Percentiles rank a stretch among this genome's conserved stretches.
Evolutionary conservation across 1,140 invertebrate genomes (phyloP).

Genomic region (Cotesia typhae): DNA sequence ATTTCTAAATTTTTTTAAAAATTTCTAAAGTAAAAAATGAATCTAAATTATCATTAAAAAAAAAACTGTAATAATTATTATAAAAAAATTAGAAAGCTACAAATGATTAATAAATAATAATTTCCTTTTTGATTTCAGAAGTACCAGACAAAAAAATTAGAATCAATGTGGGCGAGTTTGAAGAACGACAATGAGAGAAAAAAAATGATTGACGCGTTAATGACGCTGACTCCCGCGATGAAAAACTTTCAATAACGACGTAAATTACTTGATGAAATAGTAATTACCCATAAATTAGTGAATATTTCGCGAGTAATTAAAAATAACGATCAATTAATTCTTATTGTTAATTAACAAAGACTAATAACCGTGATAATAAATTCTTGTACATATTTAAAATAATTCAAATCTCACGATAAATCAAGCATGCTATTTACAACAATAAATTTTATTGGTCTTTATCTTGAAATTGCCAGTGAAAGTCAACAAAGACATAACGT

Average conservation of each 20-base stretch:
- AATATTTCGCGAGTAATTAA: neutral
- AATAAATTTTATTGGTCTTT: neutral
- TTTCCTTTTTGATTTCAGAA: constrained; percentile 57
- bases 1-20: no score
- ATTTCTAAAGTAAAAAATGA: no score
- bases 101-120: neutral
- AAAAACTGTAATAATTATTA: no score
- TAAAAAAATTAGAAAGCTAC: no score
- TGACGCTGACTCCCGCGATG: constrained; percentile 58
- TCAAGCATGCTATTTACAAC: constrained; percentile 8
- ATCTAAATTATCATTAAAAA: neutral
- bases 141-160: constrained; percentile 71
- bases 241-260: constrained; percentile 50
- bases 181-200: constrained; percentile 63
- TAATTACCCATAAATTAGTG: neutral
- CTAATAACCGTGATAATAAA: constrained; percentile 10
- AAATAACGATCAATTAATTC: constrained; percentile 7
- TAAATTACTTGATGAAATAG: constrained; percentile 14
- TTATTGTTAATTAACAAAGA: constrained; percentile 2
- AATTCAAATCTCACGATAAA: constrained; percentile 10
- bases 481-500: no score
- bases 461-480: neutral
- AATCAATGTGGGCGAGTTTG: constrained; percentile 66
- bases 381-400: neutral
- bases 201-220: constrained; percentile 55